Percentiles rank a stretch among this genome's conserved stretches.
Evolutionary conservation across 2,113 vertebrate genomes (phyloP).

Genomic region (Aptenodytes forsteri): DNA sequence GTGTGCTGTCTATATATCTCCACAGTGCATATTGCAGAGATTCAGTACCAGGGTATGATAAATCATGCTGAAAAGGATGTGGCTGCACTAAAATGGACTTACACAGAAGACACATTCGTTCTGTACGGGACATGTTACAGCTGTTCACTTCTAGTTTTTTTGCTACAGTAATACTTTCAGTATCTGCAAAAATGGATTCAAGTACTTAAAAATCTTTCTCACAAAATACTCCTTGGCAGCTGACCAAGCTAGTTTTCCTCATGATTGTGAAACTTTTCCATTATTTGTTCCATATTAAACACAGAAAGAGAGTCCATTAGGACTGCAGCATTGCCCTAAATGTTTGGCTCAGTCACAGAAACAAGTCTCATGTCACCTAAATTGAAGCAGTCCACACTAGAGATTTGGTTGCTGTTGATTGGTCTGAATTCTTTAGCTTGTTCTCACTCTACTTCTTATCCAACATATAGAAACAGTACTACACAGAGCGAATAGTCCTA

Average conservation of each 20-base stretch:
- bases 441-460: not conserved
- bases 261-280: not conserved
- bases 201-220: not conserved
- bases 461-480: not conserved
- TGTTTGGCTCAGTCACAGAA: not conserved
- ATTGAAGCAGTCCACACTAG: not conserved
- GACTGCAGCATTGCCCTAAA: not conserved
- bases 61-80: not conserved
- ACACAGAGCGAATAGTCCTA: rapidly evolving
- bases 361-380: rapidly evolving
- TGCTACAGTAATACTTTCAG: not conserved
- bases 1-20: not conserved
- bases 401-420: not conserved
- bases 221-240: not conserved
- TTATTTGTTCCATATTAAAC: not conserved
- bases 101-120: not conserved
- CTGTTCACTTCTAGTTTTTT: not conserved
- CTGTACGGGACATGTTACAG: not conserved
- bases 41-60: not conserved
- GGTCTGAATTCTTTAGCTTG: not conserved
- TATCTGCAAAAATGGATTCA: not conserved
- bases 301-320: not conserved
- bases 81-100: not conserved
- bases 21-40: not conserved
- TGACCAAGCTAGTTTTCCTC: not conserved